These are phyloP conservation scores for Leontocebus nigricollis DNA, from an alignment of 2,797 vertebrate genomes.

Conservation along the genomic window DNA sequence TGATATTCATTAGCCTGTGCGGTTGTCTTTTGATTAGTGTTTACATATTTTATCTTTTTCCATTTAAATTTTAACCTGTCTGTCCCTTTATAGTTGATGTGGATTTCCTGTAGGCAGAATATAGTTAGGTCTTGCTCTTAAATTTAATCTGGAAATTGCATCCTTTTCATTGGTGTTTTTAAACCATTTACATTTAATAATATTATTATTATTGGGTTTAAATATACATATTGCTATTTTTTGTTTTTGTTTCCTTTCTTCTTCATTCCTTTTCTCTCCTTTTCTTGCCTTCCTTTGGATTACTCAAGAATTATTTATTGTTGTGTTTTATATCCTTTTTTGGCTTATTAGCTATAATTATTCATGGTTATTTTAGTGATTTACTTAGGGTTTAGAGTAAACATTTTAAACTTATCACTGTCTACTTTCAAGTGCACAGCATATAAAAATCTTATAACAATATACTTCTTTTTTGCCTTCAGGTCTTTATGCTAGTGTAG, in stretches of 20 bases:
- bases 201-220: not conserved
- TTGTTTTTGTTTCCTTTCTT: not conserved
- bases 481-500: not conserved
- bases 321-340: not conserved
- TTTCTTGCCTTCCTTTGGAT: not conserved
- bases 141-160: not conserved
- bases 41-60: not conserved
- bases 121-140: not conserved
- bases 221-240: not conserved
- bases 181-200: slow-evolving; percentile 5
- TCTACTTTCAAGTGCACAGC: not conserved
- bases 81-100: not conserved
- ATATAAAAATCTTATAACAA: not conserved
- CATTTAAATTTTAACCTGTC: not conserved
- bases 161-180: not conserved
- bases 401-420: not conserved
- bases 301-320: not conserved
- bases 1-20: not conserved
- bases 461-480: not conserved
- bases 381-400: not conserved
- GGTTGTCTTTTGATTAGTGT: not conserved
- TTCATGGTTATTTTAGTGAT: not conserved
- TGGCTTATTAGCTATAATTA: not conserved
- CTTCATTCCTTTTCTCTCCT: not conserved
- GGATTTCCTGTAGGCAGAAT: not conserved